These are phyloP conservation scores for Mesorhabditis belari DNA, from an alignment of 2,888 invertebrate species.

Conservation along the genomic window DNA sequence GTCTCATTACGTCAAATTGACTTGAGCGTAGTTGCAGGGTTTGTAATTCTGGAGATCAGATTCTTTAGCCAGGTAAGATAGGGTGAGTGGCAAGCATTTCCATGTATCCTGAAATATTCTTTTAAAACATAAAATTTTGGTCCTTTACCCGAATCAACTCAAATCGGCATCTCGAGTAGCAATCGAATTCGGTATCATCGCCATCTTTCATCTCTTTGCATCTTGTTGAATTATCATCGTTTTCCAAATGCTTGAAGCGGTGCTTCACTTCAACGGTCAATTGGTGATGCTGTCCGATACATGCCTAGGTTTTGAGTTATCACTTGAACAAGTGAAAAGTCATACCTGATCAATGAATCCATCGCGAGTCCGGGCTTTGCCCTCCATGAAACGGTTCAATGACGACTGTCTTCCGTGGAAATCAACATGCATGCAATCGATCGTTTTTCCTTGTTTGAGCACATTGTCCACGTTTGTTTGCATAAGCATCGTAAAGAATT, in stretches of 20 bases:
- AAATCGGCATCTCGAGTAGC: conserved; percentile 45
- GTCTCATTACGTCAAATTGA: conserved; percentile 31
- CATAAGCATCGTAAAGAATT: conserved; percentile 47
- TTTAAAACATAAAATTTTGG: neutral
- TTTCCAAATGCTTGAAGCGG: conserved; percentile 46
- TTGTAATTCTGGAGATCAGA: conserved; percentile 38
- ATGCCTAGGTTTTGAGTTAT: conserved; percentile 26
- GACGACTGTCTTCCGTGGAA: conserved; percentile 50
- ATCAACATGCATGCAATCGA: conserved; percentile 51
- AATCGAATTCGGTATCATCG: conserved; percentile 48
- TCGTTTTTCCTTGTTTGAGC: conserved; percentile 28
- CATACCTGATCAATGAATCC: conserved; percentile 45
- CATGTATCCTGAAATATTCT: conserved; percentile 31
- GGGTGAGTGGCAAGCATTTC: conserved; percentile 42
- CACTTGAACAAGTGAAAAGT: neutral
- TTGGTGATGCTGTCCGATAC: conserved; percentile 44
- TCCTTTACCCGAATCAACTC: conserved; percentile 39
- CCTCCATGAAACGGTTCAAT: conserved; percentile 47
- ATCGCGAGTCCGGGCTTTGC: conserved; percentile 44
- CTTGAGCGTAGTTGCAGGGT: conserved; percentile 46
- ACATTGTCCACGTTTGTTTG: conserved; percentile 48
- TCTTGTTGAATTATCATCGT: conserved; percentile 48
- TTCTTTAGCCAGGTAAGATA: conserved; percentile 37
- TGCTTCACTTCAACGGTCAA: conserved; percentile 44
- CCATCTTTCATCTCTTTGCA: conserved; percentile 44